Evolutionary conservation across 2,888 invertebrate genomes (phyloP), one percentile per base, ranked within the genome.

Genomic region (Drosophila ustulata): DNA sequence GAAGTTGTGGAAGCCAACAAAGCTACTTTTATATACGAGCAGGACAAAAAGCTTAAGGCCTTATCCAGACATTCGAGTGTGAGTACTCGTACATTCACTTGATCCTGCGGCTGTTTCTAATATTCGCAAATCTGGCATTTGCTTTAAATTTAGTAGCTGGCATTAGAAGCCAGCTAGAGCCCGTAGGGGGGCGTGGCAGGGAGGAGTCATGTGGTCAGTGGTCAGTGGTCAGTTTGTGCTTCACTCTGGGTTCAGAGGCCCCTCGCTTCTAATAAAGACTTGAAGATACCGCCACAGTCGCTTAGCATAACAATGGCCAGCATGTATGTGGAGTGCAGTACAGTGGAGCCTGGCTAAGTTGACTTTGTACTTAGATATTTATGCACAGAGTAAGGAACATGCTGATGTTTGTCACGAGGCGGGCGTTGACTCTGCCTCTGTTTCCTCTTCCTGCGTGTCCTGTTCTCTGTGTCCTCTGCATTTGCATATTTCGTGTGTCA

Each of bases 251-350:
- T 37, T 46, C 56, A 37, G 46, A 46, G 56, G 34, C 25, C 58
- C 65, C 37, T 56, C 47, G 64, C 32, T 41, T 67, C 71, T 82
- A 80, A 76, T 82, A 80, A 82, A 82, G 57, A 53, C 61, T 55
- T 26, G 11, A 80, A 72, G 66, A 65, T 76, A 79, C 64, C 64
- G 63, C 66, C 66, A 28, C 47, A 52, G 41, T 43, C 63, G 66
- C 41, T 82, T 82, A 72, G 82, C 79, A 82, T 82, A 82, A 82
- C 80, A 80, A 82, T 56, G 61, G 77, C 47, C 11, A 55, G 45
- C 55, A 78, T 65, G 53, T 62, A 55, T 46, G 2, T 37, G n/a
- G 37, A 11, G 37, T 37, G 37, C n/a, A 28, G 37, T n/a, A 53
- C 43, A 67, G 73, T 72, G 63, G 28, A 26, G 0, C 4, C n/a